Evolutionary conservation across 2,888 invertebrate genomes (phyloP), one percentile per base, ranked within the genome.

Genomic region (Eupithecia dodoneata): DNA sequence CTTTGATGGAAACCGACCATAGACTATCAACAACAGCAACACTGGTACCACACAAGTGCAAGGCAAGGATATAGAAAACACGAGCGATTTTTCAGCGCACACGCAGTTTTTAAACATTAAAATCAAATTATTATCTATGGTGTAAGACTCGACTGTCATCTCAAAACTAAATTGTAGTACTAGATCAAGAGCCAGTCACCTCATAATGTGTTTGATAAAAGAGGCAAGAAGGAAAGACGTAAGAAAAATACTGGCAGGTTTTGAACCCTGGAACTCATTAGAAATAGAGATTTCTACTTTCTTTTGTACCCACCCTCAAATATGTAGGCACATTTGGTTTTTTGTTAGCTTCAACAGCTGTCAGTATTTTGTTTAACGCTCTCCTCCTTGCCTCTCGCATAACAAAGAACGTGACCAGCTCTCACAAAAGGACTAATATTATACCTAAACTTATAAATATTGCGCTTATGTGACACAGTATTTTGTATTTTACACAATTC

Each of bases 11-110:
- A 71, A 71, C 65, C 73, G 18, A 70, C 70, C 73, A 49, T 65
- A 73, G 63, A 73, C 73, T 52, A 73, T 71, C 70, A 70, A 70
- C 47, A 73, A 76, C 66, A 76, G 42, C 72, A 69, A 66, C 49
- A 70, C 71, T 41, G 67, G 52, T 76, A 76, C 65, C 76, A 76
- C 76, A 76, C 73, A 76, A 13, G 44, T 52, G 65, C 73, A 70
- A 70, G 70, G 52, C 71, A 70, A 70, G 47, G 18, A 73, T 72
- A 49, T 65, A 63, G 7, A 45, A 47, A 69, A 69, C 67, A 45
- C 45, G 10, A 70, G 70, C 47, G 47, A 70, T 47, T 47, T 65
- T 47, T 69, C n/a, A 18, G 70, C 70, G 47, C 70, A 47, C n/a
- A 70, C 70, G 18, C 70, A 49, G n/a, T 30, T 30, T 30, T 30